Conservation (phyloP, 2,888 invertebrate species). For the Sphecodes monilicornis region DNA sequence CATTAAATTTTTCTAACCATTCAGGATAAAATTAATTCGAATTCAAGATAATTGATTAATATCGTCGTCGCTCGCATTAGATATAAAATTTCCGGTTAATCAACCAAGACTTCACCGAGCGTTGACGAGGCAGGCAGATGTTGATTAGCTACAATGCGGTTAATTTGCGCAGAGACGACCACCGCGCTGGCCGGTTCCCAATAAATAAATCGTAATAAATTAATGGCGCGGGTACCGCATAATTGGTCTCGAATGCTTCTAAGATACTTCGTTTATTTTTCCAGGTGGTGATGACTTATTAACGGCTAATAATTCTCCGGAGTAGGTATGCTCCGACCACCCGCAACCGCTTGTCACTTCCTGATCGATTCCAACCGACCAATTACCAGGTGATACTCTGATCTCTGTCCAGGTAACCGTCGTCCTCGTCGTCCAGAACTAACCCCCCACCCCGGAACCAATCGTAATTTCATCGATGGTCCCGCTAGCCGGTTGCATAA, state of each 20-base stretch:
- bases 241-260: not conserved
- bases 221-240: not conserved
- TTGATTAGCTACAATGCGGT: slow-evolving; percentile 6
- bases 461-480: slow-evolving; percentile 20
- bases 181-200: not conserved
- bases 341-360: slow-evolving; percentile 22
- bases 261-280: not conserved
- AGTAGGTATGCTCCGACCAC: not conserved
- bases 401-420: not conserved
- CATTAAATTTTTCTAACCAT: no score
- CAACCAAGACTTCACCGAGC: not conserved
- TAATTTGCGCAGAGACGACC: not conserved
- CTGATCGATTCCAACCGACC: slow-evolving; percentile 10
- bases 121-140: slow-evolving; percentile 2
- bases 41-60: no score
- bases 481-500: slow-evolving; percentile 16
- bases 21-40: no score
- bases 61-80: no score
- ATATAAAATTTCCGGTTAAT: not conserved
- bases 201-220: slow-evolving; percentile 4
- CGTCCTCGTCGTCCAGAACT: not conserved
- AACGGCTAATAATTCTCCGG: slow-evolving; percentile 1
- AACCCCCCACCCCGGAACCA: slow-evolving; percentile 17
- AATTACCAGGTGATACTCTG: slow-evolving; percentile 19
- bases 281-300: not conserved